Evolutionary conservation across 1,140 invertebrate species (phyloP).

Genomic region (Pinna nobilis): DNA sequence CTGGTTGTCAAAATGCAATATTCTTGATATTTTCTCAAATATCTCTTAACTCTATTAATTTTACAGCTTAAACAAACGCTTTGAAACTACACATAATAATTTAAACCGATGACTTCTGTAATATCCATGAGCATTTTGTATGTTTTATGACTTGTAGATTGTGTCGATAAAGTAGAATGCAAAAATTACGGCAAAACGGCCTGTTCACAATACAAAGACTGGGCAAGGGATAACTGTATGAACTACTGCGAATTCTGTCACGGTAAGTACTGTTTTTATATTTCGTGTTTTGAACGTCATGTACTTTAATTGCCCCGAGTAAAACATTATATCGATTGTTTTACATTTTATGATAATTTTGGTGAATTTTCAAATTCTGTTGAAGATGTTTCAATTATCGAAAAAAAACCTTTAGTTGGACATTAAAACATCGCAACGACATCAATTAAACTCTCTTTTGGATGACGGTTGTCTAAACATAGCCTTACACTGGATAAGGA

Average conservation of each 20-base stretch:
- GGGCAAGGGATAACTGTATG: slow-evolving; percentile 33
- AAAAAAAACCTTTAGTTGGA: neutral
- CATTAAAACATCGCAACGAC: neutral
- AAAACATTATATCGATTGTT: neutral
- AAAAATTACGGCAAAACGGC: slow-evolving; percentile 23
- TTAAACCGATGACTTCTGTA: neutral
- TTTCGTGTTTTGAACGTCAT: neutral
- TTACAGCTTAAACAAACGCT: too few relatives aligned
- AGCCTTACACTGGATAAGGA: too few relatives aligned
- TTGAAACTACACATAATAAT: neutral
- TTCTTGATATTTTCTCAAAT: too few relatives aligned
- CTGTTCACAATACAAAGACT: slow-evolving; percentile 12
- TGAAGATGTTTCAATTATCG: neutral
- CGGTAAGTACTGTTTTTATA: neutral
- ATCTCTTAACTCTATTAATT: too few relatives aligned
- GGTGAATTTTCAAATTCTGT: neutral
- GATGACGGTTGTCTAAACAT: too few relatives aligned
- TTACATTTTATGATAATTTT: neutral
- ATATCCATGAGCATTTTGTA: neutral
- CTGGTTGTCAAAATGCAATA: too few relatives aligned
- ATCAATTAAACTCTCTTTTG: too few relatives aligned
- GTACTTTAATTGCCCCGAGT: neutral
- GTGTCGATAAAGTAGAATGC: slow-evolving; percentile 32
- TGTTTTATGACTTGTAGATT: neutral
- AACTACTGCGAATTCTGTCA: slow-evolving; percentile 24